Base-by-base conservation (phyloP, 2,888 invertebrate species). In the Drosophila kambysellisi region DNA sequence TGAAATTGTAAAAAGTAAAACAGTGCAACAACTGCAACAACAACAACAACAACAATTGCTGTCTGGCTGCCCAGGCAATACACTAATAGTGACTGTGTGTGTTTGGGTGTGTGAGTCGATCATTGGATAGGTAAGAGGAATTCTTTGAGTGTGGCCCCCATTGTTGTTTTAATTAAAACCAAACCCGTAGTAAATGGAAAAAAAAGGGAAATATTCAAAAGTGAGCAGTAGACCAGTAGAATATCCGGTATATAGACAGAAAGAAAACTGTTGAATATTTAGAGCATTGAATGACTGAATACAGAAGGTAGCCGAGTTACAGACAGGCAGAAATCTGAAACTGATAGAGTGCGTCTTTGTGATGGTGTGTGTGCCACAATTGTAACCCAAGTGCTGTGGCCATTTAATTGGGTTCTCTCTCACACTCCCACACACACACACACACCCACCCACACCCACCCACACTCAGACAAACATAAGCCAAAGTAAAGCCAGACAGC, bases 91-190 rank as follows among this genome's bases (percentile, higher is more conserved):
- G 11, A 37, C 25, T 43, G 39, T 33, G 46, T 52, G 52, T 37
- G 65, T 58, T 39, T 62, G 57, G 46, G 68, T 52, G 64, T 67
- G 56, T 50, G 54, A 50, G 62, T 25, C 48, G 64, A 46, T 61
- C 54, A 48, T 51, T 62, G 68, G 52, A 59, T 43, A 61, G 58
- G 63, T 56, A 66, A 66, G 69, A 65, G 68, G 60, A 53, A 43
- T 66, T 30, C 62, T 57, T 48, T 43, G 67, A 65, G 65, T 59
- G 78, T 43, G 57, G 67, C 67, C 61, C 57, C 71, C 81, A 89
- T 89, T 86, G 86, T 87, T 87, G 88, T 81, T 88, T 87, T 87
- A 87, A 87, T 87, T 87, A 87, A 87, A 87, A 86, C 81, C 88
- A 88, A 81, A 85, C 79, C 79, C 71, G 72, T 70, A 72, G 73